These are phyloP conservation scores for Staurois parvus DNA, from an alignment of 2,797 vertebrate genomes.

Conservation along the genomic window DNA sequence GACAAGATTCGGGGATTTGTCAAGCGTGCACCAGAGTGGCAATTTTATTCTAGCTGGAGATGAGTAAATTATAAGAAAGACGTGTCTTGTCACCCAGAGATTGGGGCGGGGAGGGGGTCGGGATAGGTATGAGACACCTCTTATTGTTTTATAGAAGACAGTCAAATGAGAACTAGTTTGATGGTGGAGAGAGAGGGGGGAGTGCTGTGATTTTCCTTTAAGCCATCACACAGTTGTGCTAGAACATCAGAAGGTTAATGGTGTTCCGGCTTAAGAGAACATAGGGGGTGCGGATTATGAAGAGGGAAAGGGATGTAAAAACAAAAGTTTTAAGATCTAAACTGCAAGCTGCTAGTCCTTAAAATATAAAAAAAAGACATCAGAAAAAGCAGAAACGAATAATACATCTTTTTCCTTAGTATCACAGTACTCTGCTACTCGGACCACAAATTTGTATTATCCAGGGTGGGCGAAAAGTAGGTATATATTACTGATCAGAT, in stretches of 20 bases:
- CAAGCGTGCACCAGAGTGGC: constrained; percentile 45
- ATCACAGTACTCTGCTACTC: too few species aligned
- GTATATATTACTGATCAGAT: too few species aligned
- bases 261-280: constrained; percentile 11
- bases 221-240: neutral
- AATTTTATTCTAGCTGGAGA: constrained; percentile 58
- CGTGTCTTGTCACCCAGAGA: constrained; percentile 31
- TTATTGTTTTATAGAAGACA: constrained; percentile 37
- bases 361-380: too few species aligned
- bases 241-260: constrained; percentile 27
- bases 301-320: too few species aligned
- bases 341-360: too few species aligned
- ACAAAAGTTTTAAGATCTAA: too few species aligned
- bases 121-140: constrained; percentile 4
- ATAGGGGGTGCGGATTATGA: neutral
- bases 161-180: constrained; percentile 32
- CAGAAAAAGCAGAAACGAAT: too few species aligned
- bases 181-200: neutral
- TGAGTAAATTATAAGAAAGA: constrained; percentile 48
- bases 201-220: neutral
- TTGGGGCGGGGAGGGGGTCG: neutral
- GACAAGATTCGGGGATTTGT: constrained; percentile 54
- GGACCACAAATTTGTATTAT: too few species aligned
- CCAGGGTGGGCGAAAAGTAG: too few species aligned
- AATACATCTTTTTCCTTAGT: too few species aligned